Evolutionary conservation across 2,888 invertebrate species (phyloP).

Genomic region (Phrixothrix hirtus): DNA sequence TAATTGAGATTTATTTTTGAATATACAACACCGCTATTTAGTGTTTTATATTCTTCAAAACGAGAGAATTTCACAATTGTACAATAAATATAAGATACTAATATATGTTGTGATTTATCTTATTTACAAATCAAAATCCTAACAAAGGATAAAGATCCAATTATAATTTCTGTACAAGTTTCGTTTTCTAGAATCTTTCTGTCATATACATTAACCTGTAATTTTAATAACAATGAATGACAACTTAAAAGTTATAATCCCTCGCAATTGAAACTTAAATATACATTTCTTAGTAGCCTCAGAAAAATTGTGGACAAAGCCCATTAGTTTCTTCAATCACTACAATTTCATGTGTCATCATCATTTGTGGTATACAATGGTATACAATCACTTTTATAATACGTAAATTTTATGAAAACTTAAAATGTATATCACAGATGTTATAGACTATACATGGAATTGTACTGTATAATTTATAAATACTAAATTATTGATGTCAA

Average conservation of each 20-base stretch:
- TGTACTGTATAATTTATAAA: too few relatives aligned
- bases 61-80: constrained; percentile 22
- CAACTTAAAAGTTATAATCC: constrained; percentile 15
- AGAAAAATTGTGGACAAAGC: too few relatives aligned
- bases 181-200: not conserved
- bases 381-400: too few relatives aligned
- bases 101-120: constrained; percentile 22
- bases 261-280: constrained; percentile 5
- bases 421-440: too few relatives aligned
- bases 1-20: constrained; percentile 21
- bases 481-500: too few relatives aligned
- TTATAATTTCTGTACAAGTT: not conserved
- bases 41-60: constrained; percentile 20
- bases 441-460: too few relatives aligned
- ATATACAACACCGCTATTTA: constrained; percentile 21
- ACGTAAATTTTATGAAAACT: too few relatives aligned
- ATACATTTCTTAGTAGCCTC: too few relatives aligned
- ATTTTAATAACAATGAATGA: constrained; percentile 10
- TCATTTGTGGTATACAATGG: too few relatives aligned
- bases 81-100: constrained; percentile 28
- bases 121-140: constrained; percentile 25
- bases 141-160: not conserved
- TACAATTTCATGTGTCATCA: too few relatives aligned
- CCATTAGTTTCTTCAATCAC: too few relatives aligned
- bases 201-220: constrained; percentile 14